These are phyloP conservation scores for Ischnura elegans DNA, from an alignment of 2,888 invertebrate species.

Conservation along the genomic window DNA sequence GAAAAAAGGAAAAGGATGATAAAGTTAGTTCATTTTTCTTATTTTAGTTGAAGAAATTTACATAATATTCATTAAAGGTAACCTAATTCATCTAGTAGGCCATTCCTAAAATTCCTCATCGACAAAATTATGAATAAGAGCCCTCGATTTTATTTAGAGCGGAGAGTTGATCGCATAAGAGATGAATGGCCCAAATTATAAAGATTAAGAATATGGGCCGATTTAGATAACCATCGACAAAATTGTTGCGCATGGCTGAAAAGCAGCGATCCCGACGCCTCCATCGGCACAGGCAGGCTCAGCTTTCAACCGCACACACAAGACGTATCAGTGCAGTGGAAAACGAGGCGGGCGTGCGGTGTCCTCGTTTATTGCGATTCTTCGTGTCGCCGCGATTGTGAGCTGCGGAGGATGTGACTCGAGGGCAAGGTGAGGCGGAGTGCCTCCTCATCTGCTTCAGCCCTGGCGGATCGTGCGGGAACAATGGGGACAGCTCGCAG, in stretches of 20 bases:
- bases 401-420: neutral
- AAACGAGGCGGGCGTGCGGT: neutral
- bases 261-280: neutral
- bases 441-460: neutral
- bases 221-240: neutral
- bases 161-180: neutral
- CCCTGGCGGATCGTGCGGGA: constrained; percentile 17
- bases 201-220: neutral
- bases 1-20: neutral
- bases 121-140: too few relatives aligned
- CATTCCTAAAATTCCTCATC: too few relatives aligned
- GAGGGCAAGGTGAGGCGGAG: constrained; percentile 29
- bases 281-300: neutral
- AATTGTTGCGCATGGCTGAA: neutral
- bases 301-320: neutral
- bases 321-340: neutral
- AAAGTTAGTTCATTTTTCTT: neutral
- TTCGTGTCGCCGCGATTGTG: neutral
- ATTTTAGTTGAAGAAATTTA: neutral
- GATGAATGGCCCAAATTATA: neutral
- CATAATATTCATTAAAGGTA: neutral
- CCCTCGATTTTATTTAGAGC: neutral
- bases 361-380: neutral
- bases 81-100: too few relatives aligned
- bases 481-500: constrained; percentile 33